Evolutionary conservation across 2,797 vertebrate species (phyloP).

Genomic region (Sphaeramia orbicularis): DNA sequence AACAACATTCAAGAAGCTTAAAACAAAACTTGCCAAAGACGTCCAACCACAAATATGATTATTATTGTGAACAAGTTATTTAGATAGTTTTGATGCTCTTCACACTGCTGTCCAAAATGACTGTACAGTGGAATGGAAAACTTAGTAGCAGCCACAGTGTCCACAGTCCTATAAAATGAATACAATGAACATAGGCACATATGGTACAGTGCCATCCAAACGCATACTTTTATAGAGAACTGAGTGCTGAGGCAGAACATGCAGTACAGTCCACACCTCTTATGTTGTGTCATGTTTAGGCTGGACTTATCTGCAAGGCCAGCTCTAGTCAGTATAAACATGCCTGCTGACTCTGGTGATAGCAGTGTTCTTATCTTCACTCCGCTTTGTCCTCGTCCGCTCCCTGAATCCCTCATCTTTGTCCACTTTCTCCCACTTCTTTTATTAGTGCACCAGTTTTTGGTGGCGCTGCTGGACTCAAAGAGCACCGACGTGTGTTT

Average conservation of each 20-base stretch:
- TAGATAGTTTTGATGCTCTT: too few species aligned
- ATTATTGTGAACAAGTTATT: too few species aligned
- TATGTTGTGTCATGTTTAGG: constrained; percentile 46
- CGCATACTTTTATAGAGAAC: constrained; percentile 13
- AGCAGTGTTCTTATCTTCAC: constrained; percentile 51
- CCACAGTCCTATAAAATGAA: neutral
- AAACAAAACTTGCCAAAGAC: too few species aligned
- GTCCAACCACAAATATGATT: too few species aligned
- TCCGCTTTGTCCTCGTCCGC: constrained; percentile 38
- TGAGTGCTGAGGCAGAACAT: neutral
- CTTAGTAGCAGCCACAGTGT: neutral
- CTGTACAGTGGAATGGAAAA: too few species aligned
- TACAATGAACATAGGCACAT: neutral
- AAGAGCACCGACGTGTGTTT: constrained; percentile 92
- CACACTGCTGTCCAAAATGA: too few species aligned
- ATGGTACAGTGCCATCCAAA: neutral
- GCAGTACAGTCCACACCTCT: constrained; percentile 8
- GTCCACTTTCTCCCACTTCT: constrained; percentile 3
- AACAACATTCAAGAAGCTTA: too few species aligned
- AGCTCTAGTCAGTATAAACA: constrained; percentile 53
- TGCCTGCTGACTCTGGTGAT: constrained; percentile 43
- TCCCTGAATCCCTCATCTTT: constrained; percentile 23
- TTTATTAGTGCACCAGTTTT: constrained; percentile 91
- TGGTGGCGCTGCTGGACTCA: constrained; percentile 91
- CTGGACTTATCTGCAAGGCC: constrained; percentile 64